Percentiles rank a stretch among this genome's conserved stretches.
Conservation (phyloP, 2,113 vertebrate species). For the Gymnarchus niloticus region DNA sequence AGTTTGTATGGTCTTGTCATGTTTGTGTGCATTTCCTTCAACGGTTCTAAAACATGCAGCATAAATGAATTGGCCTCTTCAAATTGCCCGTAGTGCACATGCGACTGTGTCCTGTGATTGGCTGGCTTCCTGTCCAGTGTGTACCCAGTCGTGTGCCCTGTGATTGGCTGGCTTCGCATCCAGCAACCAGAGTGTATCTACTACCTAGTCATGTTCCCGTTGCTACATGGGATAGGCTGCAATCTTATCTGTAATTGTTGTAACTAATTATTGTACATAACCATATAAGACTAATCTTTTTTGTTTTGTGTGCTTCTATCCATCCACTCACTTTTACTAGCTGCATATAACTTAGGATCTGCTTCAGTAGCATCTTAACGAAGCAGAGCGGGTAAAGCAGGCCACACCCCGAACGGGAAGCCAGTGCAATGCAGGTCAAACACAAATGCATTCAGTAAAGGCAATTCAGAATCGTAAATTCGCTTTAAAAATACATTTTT, state of each 20-base stretch:
- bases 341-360: not conserved
- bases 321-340: not conserved
- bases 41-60: not conserved
- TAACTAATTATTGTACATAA: no score
- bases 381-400: not conserved
- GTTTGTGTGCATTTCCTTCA: not conserved
- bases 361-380: not conserved
- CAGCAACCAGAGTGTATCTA: no score
- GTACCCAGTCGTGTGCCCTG: no score
- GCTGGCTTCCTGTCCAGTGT: no score
- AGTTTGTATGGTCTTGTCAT: not conserved
- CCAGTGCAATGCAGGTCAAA: not conserved
- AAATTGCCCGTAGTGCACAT: not conserved
- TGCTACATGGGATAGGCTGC: no score
- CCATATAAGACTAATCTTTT: no score
- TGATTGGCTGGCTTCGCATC: no score
- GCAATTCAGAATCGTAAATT: not conserved
- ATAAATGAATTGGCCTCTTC: not conserved
- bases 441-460: not conserved
- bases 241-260: no score
- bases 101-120: no score
- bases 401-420: not conserved
- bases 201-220: no score
- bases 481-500: not conserved
- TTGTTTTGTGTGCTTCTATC: not conserved